Conservation (phyloP, 1,140 invertebrate genomes). For the Papilio polyxenes region DNA sequence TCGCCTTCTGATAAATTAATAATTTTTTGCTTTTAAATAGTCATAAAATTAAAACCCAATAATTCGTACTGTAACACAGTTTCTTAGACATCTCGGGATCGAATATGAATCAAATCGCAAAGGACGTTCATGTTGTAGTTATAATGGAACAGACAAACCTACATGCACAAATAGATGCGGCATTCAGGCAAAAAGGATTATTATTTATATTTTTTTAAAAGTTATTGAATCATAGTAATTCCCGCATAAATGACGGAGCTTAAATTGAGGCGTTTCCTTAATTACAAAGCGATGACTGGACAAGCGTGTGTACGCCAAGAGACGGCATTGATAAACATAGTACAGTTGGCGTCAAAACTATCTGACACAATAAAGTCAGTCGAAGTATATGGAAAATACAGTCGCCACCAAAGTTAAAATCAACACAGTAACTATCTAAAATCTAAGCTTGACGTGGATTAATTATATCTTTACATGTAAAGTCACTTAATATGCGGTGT, state of each 20-base stretch:
- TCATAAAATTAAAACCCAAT: neutral
- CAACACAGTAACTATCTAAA: slow-evolving; percentile 15
- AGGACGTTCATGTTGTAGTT: too few species aligned
- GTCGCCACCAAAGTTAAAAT: neutral
- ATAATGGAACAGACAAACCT: neutral
- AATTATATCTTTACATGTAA: slow-evolving; percentile 30
- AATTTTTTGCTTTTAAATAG: neutral
- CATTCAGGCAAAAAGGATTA: too few species aligned
- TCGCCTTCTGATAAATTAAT: neutral
- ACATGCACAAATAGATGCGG: neutral
- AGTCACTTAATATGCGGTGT: slow-evolving; percentile 3
- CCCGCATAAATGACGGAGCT: slow-evolving; percentile 1
- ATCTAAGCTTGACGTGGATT: slow-evolving; percentile 31
- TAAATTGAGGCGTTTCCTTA: slow-evolving; percentile 39
- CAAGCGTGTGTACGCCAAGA: slow-evolving; percentile 43
- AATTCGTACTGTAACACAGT: neutral
- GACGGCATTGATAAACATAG: slow-evolving; percentile 55
- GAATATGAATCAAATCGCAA: too few species aligned
- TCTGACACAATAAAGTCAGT: slow-evolving; percentile 41
- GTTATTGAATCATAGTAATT: neutral
- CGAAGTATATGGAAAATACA: slow-evolving; percentile 30
- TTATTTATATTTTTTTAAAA: neutral
- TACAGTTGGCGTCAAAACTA: slow-evolving; percentile 35
- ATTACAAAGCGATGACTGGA: slow-evolving; percentile 56
- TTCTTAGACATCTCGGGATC: neutral